Conservation (phyloP, 2,888 invertebrate genomes). For the Abrostola tripartita region DNA sequence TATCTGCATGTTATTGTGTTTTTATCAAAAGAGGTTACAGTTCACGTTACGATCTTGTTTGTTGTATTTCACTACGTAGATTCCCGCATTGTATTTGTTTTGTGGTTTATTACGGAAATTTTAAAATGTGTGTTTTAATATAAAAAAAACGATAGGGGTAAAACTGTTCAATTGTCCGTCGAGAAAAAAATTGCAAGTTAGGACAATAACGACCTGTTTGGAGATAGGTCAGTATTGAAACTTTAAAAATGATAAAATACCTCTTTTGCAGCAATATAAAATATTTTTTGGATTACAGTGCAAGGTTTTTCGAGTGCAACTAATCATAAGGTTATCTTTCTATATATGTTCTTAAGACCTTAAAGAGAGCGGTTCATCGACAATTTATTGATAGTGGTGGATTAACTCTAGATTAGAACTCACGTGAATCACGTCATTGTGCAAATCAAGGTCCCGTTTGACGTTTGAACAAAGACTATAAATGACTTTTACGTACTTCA, state of each 20-base stretch:
- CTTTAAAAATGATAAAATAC: too few species aligned
- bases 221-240: too few species aligned
- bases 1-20: conserved; percentile 28
- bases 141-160: too few species aligned
- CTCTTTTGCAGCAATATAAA: neutral
- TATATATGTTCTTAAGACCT: conserved; percentile 10
- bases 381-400: conserved; percentile 25
- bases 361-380: conserved; percentile 18
- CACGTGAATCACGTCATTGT: conserved; percentile 19
- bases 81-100: conserved; percentile 5
- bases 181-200: too few species aligned
- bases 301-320: conserved; percentile 7
- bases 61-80: conserved; percentile 22
- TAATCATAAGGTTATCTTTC: conserved; percentile 7
- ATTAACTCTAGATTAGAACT: conserved; percentile 30
- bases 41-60: conserved; percentile 28
- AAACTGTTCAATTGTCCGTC: too few species aligned
- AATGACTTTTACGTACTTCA: conserved; percentile 11
- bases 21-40: conserved; percentile 42
- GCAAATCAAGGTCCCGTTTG: conserved; percentile 26
- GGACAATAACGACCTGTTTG: too few species aligned
- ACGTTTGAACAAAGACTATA: conserved; percentile 13
- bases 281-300: neutral
- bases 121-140: too few species aligned
- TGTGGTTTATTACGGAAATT: conserved; percentile 10